Evolutionary conservation across 2,888 invertebrate genomes (phyloP).

Genomic region (Spilarctia lutea): DNA sequence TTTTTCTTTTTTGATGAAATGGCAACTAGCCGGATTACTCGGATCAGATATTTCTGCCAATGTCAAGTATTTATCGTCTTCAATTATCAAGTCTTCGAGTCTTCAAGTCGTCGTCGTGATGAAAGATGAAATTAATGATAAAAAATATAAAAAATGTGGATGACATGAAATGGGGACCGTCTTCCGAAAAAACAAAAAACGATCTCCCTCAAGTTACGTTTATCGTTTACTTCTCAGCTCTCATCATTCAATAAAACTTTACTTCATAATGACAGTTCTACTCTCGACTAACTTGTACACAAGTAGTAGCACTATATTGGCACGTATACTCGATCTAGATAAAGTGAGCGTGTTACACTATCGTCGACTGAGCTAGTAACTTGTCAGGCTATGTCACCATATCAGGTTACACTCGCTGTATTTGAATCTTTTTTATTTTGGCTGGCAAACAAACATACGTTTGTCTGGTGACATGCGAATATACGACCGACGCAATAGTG

Average conservation of each 20-base stretch:
- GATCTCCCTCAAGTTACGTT: background rate
- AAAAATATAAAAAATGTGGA: too few species aligned
- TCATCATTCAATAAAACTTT: slow-evolving; percentile 12
- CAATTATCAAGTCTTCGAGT: too few species aligned
- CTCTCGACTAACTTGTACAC: slow-evolving; percentile 11
- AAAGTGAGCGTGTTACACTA: slow-evolving; percentile 14
- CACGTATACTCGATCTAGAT: slow-evolving; percentile 28
- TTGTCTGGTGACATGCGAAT: background rate
- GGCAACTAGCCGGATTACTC: too few species aligned
- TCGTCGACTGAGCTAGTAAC: background rate
- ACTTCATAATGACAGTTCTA: slow-evolving; percentile 6
- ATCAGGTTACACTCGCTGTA: background rate
- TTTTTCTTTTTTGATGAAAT: too few species aligned
- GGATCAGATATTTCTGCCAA: too few species aligned
- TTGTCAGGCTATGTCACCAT: background rate
- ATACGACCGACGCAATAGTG: background rate
- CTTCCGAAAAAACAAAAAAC: too few species aligned
- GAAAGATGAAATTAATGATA: too few species aligned
- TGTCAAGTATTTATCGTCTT: too few species aligned
- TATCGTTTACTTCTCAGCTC: background rate
- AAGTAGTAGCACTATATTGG: slow-evolving; percentile 13
- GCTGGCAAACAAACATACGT: background rate
- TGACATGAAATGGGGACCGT: too few species aligned
- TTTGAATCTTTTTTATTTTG: background rate
- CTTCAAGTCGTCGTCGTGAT: too few species aligned